Percentiles rank a stretch among this genome's conserved stretches.
These are phyloP conservation scores for Pyrgilauda ruficollis DNA, from an alignment of 2,113 vertebrate species.

Conservation along the genomic window DNA sequence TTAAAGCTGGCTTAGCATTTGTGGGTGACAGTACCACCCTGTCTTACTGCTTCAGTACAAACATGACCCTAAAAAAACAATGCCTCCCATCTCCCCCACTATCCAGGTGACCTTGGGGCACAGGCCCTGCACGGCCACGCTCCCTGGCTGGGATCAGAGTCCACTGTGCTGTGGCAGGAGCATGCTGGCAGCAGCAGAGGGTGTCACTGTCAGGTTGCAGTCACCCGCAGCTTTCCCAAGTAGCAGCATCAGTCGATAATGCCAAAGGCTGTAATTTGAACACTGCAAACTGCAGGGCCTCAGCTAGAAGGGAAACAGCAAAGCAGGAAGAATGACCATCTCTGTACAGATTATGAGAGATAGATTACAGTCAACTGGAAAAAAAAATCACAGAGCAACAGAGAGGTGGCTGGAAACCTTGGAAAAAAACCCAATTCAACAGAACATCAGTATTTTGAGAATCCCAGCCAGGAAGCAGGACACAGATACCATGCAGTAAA, in stretches of 20 bases:
- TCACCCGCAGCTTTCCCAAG: background rate
- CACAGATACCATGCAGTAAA: conserved; percentile 50
- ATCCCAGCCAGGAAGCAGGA: conserved; percentile 43
- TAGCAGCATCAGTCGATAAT: background rate
- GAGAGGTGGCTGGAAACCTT: conserved; percentile 45
- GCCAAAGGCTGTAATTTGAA: background rate
- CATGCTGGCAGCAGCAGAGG: background rate
- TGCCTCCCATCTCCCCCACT: accelerated
- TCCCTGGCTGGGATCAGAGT: background rate
- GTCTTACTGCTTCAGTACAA: background rate
- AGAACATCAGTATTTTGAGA: conserved; percentile 46
- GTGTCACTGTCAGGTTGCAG: background rate
- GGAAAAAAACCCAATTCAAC: conserved; percentile 16
- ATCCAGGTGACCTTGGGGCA: background rate
- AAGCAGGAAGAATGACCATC: conserved; percentile 46
- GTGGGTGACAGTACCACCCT: background rate
- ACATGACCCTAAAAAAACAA: background rate
- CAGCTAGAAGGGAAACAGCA: background rate
- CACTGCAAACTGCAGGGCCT: conserved; percentile 41
- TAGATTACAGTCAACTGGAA: conserved; percentile 51
- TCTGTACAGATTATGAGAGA: conserved; percentile 38
- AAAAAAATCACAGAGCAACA: background rate
- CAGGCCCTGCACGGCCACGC: accelerated
- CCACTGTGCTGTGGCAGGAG: background rate
- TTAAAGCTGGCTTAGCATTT: background rate